Evolutionary conservation across 2,797 vertebrate genomes (phyloP).

Genomic region (Enoplosus armatus): DNA sequence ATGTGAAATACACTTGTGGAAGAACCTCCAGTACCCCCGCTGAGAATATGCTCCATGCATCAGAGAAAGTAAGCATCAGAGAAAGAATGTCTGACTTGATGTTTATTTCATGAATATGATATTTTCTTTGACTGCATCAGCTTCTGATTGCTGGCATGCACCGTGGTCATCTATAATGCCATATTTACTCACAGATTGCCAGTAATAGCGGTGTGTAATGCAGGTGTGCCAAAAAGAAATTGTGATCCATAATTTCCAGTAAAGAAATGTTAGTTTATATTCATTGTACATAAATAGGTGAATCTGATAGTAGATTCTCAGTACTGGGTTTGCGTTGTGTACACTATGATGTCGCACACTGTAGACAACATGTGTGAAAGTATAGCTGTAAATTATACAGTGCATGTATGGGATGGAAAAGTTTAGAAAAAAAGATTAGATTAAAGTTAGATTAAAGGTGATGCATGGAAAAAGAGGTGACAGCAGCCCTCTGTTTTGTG

Average conservation of each 20-base stretch:
- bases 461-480: slow-evolving; percentile 34
- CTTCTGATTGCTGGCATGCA: slow-evolving; percentile 43
- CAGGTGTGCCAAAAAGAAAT: slow-evolving; percentile 24
- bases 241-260: slow-evolving; percentile 1
- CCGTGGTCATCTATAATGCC: background rate
- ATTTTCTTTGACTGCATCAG: slow-evolving; percentile 9
- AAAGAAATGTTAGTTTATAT: slow-evolving; percentile 3
- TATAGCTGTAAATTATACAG: slow-evolving; percentile 46
- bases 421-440: slow-evolving; percentile 35
- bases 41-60: background rate
- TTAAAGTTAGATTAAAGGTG: slow-evolving; percentile 54
- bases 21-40: background rate
- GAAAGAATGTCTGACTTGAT: slow-evolving; percentile 14
- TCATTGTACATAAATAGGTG: slow-evolving; percentile 4
- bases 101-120: slow-evolving; percentile 14
- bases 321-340: background rate
- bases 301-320: slow-evolving; percentile 13
- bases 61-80: background rate
- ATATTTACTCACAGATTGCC: slow-evolving; percentile 23
- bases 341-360: slow-evolving; percentile 12
- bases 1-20: background rate
- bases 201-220: slow-evolving; percentile 4
- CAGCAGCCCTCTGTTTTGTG: slow-evolving; percentile 40
- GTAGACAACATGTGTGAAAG: slow-evolving; percentile 20
- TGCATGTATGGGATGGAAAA: slow-evolving; percentile 28